These are phyloP conservation scores for Troglohyphantes excavatus DNA, from an alignment of 2,888 invertebrate species.

Conservation along the genomic window DNA sequence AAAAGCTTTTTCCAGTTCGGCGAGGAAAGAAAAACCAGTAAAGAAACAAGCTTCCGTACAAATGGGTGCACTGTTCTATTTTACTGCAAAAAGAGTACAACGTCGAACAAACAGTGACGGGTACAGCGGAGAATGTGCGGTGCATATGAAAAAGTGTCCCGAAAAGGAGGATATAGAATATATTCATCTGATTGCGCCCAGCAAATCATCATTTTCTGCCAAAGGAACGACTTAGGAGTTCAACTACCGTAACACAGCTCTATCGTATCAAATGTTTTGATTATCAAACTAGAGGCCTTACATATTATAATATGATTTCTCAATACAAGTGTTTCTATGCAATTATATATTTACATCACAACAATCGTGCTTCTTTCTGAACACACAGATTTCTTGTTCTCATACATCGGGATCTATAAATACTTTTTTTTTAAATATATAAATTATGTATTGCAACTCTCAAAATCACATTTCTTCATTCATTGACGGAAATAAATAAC, in stretches of 20 bases:
- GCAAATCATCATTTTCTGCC: slow-evolving; percentile 69
- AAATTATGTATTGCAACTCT: too few species aligned
- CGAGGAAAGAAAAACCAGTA: slow-evolving; percentile 69
- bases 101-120: slow-evolving; percentile 73
- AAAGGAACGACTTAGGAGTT: slow-evolving; percentile 67
- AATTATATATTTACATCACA: slow-evolving; percentile 63
- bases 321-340: slow-evolving; percentile 39
- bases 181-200: slow-evolving; percentile 72
- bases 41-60: slow-evolving; percentile 72
- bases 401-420: too few species aligned
- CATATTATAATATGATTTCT: slow-evolving; percentile 30
- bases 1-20: slow-evolving; percentile 15
- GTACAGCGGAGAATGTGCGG: slow-evolving; percentile 71
- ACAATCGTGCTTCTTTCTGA: slow-evolving; percentile 17
- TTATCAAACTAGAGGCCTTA: slow-evolving; percentile 76
- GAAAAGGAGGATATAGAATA: slow-evolving; percentile 78
- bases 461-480: too few species aligned
- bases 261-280: slow-evolving; percentile 75
- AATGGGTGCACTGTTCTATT: slow-evolving; percentile 57
- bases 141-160: slow-evolving; percentile 79
- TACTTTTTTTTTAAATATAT: too few species aligned
- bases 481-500: too few species aligned
- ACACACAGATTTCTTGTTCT: neutral
- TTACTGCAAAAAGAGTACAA: slow-evolving; percentile 73
- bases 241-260: slow-evolving; percentile 65